Evolutionary conservation across 2,113 vertebrate species (phyloP), one percentile per base, ranked within the genome.

Genomic region (Notothenia coriiceps): DNA sequence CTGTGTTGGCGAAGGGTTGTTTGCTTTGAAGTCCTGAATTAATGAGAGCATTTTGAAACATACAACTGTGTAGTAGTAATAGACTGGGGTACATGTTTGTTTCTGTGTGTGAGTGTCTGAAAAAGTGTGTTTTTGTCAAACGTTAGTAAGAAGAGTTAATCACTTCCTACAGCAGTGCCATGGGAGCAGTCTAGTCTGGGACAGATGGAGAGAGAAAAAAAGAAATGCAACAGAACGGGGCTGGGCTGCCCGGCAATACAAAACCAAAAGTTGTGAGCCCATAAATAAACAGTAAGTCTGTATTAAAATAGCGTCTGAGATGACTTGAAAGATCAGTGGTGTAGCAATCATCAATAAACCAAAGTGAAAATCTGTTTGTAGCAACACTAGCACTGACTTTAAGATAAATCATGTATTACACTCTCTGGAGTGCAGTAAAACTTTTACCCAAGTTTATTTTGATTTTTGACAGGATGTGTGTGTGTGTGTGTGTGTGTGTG

Each of bases 261-360:
- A 70, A 84, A 85, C 11, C 35, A 68, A 63, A 84, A 70, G 62
- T 54, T 76, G 46, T 67, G 59, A 46, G 56, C 46, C 60, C 80
- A 82, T 91, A 74, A 91, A 87, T 87, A 86, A 91, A 85, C 51
- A 86, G 78, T 20, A 83, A 78, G 14, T 71, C 22, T 35, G 50
- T 77, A 66, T 84, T 72, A 81, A 90, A 88, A 86, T 80, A 86
- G 75, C 72, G 71, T 91, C 80, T 78, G 76, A 83, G 82, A 89
- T 85, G 64, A 90, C 71, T 88, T 88, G 74, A 89, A 82, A 85
- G 80, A 84, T 85, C 85, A 87, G 74, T 60, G 83, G 69, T 79
- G 84, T 81, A 67, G 65, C 57, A 76, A 65, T 87, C 83, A 89
- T 89, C 84, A 89, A 88, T 88, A 91, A 91, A 88, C 81, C 87